A percentile compares a stretch with the other conserved stretches of the same genome.
Conservation (phyloP, 2,113 vertebrate species). For the Otus sunia region DNA sequence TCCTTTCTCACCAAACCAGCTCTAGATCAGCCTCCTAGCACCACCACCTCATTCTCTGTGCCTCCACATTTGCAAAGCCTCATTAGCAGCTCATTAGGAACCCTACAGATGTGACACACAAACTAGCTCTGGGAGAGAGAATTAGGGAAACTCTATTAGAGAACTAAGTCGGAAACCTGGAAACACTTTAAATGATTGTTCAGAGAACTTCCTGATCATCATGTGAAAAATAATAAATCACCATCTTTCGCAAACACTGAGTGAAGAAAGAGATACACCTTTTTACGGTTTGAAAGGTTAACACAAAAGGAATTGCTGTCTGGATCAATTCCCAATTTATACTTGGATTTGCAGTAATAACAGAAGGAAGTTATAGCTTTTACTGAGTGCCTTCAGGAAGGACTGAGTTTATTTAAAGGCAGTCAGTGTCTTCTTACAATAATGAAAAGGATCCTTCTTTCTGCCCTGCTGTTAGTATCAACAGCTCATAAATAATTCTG, state of each 20-base stretch:
- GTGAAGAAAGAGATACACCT: neutral
- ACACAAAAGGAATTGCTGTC: neutral
- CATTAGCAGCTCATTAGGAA: conserved; percentile 47
- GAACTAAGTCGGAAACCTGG: neutral
- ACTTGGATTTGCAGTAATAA: neutral
- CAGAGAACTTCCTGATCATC: neutral
- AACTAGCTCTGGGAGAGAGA: neutral
- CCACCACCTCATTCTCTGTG: neutral
- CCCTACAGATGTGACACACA: neutral
- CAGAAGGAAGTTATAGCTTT: neutral
- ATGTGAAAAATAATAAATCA: neutral
- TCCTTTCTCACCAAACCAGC: neutral
- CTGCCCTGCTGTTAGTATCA: neutral
- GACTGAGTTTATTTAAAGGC: neutral
- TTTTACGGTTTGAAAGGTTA: neutral
- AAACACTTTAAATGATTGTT: neutral
- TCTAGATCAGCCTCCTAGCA: neutral
- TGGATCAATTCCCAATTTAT: neutral
- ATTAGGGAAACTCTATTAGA: neutral
- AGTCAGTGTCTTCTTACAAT: neutral
- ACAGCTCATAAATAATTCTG: neutral
- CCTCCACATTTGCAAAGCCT: neutral
- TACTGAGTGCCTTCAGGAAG: neutral
- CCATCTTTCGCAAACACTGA: neutral
- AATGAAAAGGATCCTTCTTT: conserved; percentile 8